These are phyloP conservation scores for Drosophila aldrichi DNA, from an alignment of 2,888 invertebrate genomes.

Conservation along the genomic window DNA sequence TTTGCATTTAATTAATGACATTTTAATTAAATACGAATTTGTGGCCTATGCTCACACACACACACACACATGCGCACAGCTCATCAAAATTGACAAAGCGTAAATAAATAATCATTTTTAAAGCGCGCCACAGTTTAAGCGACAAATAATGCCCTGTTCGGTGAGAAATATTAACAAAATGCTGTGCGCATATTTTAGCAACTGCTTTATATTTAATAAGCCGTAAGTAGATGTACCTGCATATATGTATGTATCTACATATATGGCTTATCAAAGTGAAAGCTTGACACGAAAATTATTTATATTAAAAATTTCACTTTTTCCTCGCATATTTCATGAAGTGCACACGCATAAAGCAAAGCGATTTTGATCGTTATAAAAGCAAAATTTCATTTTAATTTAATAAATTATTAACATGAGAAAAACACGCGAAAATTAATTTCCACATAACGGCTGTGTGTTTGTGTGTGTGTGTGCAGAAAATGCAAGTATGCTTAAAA, in stretches of 20 bases:
- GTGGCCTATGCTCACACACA: constrained; percentile 19
- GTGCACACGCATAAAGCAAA: constrained; percentile 28
- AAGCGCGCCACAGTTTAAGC: constrained; percentile 27
- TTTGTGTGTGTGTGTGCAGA: constrained; percentile 15
- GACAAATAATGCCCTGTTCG: constrained; percentile 21
- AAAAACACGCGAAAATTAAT: constrained; percentile 61
- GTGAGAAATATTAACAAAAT: constrained; percentile 24
- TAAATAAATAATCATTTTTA: constrained; percentile 55
- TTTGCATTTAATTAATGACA: constrained; percentile 53
- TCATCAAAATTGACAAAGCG: constrained; percentile 38
- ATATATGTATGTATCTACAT: background rate
- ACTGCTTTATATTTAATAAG: constrained; percentile 50
- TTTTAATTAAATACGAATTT: constrained; percentile 68
- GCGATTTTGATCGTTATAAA: constrained; percentile 44
- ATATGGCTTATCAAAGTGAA: constrained; percentile 41
- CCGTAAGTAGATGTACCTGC: constrained; percentile 2
- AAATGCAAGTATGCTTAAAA: constrained; percentile 59
- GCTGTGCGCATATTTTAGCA: constrained; percentile 46
- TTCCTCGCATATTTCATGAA: constrained; percentile 48
- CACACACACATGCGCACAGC: constrained; percentile 14
- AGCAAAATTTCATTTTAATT: constrained; percentile 67
- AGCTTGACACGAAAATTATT: constrained; percentile 57
- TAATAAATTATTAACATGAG: constrained; percentile 66
- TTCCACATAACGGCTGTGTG: constrained; percentile 17
- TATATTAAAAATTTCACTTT: constrained; percentile 73